phyloP scores from a whole-genome alignment of 2,888 invertebrate species.

The Dicycla oo region DNA sequence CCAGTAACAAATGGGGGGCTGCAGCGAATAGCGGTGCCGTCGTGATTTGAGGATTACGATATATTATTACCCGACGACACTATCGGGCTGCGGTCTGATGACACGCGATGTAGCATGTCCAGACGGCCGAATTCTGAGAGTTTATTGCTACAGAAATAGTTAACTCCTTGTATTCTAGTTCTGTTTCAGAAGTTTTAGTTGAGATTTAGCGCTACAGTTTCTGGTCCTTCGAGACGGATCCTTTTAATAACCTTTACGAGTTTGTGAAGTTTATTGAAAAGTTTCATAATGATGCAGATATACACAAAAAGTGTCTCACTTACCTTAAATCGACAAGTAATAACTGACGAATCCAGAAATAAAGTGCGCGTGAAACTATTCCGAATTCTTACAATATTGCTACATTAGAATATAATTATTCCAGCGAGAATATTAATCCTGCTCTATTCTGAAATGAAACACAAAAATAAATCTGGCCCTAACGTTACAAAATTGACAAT shows the following conservation, averaged over 20 bases:
- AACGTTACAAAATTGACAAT: not conserved
- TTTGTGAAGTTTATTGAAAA: not conserved
- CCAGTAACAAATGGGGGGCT: slow-evolving; percentile 84
- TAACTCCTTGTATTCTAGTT: slow-evolving; percentile 16
- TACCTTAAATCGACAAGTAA: no score
- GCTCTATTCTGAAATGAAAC: not conserved
- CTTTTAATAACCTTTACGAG: not conserved
- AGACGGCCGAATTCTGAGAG: slow-evolving; percentile 42
- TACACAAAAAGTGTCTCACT: no score
- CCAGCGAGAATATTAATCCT: not conserved
- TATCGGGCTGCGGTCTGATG: slow-evolving; percentile 70
- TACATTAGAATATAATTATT: not conserved
- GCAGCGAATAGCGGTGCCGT: slow-evolving; percentile 77
- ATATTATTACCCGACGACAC: slow-evolving; percentile 78
- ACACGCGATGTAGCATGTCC: slow-evolving; percentile 66
- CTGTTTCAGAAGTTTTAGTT: slow-evolving; percentile 11
- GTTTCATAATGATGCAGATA: not conserved
- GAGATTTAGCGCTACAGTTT: slow-evolving; percentile 4
- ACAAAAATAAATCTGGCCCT: not conserved
- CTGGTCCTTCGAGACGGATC: not conserved
- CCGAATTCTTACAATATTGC: not conserved
- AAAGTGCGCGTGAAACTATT: not conserved
- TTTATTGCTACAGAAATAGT: slow-evolving; percentile 58
- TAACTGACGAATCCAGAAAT: no score
- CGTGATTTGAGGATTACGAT: slow-evolving; percentile 82